These are phyloP conservation scores for Phengaris arion DNA, from an alignment of 2,888 invertebrate species.

Conservation along the genomic window DNA sequence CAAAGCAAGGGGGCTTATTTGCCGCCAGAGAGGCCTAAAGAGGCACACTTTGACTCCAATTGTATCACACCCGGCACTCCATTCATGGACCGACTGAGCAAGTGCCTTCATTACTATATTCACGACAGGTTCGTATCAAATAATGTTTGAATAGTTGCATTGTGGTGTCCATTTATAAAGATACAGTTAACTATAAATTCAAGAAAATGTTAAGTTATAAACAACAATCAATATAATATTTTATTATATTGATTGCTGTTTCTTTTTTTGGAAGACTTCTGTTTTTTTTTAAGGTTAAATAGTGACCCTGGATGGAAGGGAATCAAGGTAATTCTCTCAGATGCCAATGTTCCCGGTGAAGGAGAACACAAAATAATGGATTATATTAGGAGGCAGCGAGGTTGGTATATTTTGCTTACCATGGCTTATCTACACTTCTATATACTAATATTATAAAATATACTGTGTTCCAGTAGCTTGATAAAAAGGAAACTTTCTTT, in stretches of 20 bases:
- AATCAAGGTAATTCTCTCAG: conserved; percentile 97
- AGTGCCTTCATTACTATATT: conserved; percentile 91
- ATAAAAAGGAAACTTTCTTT: no score
- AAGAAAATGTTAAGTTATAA: no score
- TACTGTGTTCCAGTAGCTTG: no score
- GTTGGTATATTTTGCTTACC: conserved; percentile 54
- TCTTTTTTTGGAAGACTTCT: conserved; percentile 43
- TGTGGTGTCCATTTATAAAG: no score
- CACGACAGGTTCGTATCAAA: conserved; percentile 81
- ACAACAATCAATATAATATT: no score
- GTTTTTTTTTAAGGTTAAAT: conserved; percentile 82
- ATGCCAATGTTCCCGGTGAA: conserved; percentile 98
- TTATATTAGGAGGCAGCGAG: conserved; percentile 96
- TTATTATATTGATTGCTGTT: not conserved
- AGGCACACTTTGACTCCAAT: conserved; percentile 98
- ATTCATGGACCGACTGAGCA: conserved; percentile 95
- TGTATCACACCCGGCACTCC: conserved; percentile 99
- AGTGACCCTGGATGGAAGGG: conserved; percentile 97
- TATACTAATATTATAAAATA: no score
- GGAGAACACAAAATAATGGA: conserved; percentile 99
- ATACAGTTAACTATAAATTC: no score
- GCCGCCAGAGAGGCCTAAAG: conserved; percentile 93
- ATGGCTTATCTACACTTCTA: no score
- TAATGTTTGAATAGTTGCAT: conserved; percentile 31
- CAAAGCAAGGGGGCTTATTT: conserved; percentile 85